A percentile compares a stretch with the other conserved stretches of the same genome.
phyloP scores from a whole-genome alignment of 2,797 vertebrate species.

The Aulostomus chinensis region DNA sequence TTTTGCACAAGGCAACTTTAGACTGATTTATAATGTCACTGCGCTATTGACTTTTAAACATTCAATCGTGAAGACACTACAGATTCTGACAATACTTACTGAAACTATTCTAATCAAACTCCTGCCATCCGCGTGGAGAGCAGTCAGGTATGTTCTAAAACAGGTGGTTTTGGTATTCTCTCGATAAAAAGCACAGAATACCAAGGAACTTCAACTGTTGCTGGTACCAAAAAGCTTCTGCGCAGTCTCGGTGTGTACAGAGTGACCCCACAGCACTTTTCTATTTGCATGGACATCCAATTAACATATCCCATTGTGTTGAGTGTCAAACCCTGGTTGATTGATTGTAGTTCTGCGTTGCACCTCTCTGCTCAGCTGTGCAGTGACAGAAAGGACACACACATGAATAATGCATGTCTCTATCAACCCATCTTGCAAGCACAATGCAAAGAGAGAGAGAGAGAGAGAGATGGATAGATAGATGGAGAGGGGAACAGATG shows the following conservation, averaged over 20 bases:
- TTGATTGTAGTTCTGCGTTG: slow-evolving; percentile 67
- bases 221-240: slow-evolving; percentile 10
- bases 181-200: slow-evolving; percentile 15
- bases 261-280: slow-evolving; percentile 19
- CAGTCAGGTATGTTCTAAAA: slow-evolving; percentile 12
- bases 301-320: slow-evolving; percentile 76
- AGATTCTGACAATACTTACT: no score
- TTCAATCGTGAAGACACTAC: no score
- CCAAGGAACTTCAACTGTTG: slow-evolving; percentile 29
- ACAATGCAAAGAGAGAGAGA: slow-evolving; percentile 35
- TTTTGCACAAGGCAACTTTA: no score
- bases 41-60: no score
- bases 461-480: slow-evolving; percentile 14
- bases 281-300: slow-evolving; percentile 58
- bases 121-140: slow-evolving; percentile 2
- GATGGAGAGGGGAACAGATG: background rate
- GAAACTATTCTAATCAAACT: background rate
- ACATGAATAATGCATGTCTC: slow-evolving; percentile 75
- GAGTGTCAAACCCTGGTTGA: slow-evolving; percentile 66
- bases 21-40: no score
- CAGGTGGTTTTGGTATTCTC: slow-evolving; percentile 30
- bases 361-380: slow-evolving; percentile 51
- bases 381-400: slow-evolving; percentile 70
- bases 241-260: slow-evolving; percentile 20
- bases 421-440: slow-evolving; percentile 62